Evolutionary conservation across 2,797 vertebrate genomes (phyloP).

Genomic region (Carduelis carduelis): DNA sequence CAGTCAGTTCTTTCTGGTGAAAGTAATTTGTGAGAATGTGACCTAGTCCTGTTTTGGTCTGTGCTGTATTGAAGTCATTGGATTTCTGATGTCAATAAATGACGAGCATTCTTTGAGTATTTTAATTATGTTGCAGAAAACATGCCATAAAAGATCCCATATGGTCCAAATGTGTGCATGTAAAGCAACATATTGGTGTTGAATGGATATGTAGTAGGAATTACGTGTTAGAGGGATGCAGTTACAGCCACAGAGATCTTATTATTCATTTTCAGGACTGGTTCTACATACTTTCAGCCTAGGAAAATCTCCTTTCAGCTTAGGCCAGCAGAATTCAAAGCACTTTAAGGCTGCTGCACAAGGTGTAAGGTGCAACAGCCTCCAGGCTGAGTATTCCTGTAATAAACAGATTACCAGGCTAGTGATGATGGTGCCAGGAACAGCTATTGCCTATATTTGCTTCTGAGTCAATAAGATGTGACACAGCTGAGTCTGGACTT

Average conservation of each 20-base stretch:
- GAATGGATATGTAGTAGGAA: neutral
- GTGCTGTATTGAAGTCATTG: neutral
- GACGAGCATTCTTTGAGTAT: fast-evolving
- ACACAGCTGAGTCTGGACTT: neutral
- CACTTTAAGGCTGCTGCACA: neutral
- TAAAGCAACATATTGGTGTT: neutral
- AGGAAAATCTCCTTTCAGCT: neutral
- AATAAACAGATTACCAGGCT: neutral
- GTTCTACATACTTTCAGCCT: neutral
- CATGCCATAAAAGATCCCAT: neutral
- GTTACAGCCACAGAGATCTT: neutral
- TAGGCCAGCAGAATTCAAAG: neutral
- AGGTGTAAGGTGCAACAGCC: neutral
- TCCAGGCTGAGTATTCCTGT: neutral
- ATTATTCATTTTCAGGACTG: neutral
- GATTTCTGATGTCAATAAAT: neutral
- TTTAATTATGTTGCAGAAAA: neutral
- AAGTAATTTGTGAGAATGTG: neutral
- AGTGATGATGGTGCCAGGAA: neutral
- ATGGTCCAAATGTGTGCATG: neutral
- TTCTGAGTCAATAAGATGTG: neutral
- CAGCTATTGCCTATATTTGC: neutral
- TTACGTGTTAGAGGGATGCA: neutral
- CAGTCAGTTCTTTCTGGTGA: neutral
- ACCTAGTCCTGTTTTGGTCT: neutral